phyloP scores from a whole-genome alignment of 2,797 vertebrate genomes.

The Pelobates cultripes region DNA sequence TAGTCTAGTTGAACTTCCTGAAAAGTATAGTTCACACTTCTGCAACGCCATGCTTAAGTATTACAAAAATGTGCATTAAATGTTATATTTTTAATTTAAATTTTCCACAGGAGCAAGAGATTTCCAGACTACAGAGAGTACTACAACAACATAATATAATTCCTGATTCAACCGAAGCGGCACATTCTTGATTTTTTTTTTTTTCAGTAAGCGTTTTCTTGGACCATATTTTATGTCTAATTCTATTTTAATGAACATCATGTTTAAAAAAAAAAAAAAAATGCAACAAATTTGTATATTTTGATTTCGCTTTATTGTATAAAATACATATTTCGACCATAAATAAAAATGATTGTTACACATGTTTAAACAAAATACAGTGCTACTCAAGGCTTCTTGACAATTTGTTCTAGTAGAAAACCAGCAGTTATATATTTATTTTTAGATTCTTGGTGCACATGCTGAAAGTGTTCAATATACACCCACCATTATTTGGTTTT shows the following conservation, averaged over 20 bases:
- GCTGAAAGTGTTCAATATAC: too few species aligned
- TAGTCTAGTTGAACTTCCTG: too few species aligned
- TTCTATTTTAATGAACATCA: background rate
- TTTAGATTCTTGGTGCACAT: too few species aligned
- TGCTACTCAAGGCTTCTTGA: too few species aligned
- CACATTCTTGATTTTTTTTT: background rate
- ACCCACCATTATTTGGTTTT: too few species aligned
- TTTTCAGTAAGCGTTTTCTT: background rate
- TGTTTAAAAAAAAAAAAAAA: background rate
- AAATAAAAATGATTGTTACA: conserved; percentile 11
- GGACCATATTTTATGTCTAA: background rate
- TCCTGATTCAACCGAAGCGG: background rate
- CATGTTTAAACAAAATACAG: too few species aligned
- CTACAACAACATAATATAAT: conserved; percentile 73
- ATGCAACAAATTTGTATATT: background rate
- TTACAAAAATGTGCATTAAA: too few species aligned
- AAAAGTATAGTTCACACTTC: too few species aligned
- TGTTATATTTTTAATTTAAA: background rate
- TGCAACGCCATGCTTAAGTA: too few species aligned
- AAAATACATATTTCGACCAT: conserved; percentile 1
- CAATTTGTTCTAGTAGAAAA: too few species aligned
- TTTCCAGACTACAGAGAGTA: conserved; percentile 78
- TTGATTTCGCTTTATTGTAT: background rate
- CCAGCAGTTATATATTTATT: too few species aligned
- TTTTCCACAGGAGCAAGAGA: conserved; percentile 81